These are phyloP conservation scores for Neogale vison DNA, from an alignment of 2,113 vertebrate species.

Conservation along the genomic window DNA sequence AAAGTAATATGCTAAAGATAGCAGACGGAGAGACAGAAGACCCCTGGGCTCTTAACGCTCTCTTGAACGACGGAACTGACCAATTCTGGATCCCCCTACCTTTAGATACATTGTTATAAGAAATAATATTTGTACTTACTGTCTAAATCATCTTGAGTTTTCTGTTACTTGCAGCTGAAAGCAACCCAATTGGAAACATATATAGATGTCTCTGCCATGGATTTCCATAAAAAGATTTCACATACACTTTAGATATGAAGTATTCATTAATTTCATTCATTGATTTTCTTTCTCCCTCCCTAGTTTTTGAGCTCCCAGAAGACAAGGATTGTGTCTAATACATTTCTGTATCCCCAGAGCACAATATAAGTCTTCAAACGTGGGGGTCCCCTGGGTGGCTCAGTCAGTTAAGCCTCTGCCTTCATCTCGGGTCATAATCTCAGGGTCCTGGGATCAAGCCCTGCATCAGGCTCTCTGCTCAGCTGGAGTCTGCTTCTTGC, in stretches of 20 bases:
- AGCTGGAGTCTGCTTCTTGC: too few relatives aligned
- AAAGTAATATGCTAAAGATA: slow-evolving; percentile 9
- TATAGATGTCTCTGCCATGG: neutral
- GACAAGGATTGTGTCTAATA: neutral
- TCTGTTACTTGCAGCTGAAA: slow-evolving; percentile 43
- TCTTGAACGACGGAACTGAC: slow-evolving; percentile 7
- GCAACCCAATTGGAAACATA: neutral
- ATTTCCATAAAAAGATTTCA: slow-evolving; percentile 11
- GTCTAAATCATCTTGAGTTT: slow-evolving; percentile 42
- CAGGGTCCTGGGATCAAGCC: too few relatives aligned
- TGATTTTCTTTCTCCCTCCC: slow-evolving; percentile 8
- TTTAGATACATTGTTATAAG: slow-evolving; percentile 9
- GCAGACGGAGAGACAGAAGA: slow-evolving; percentile 13
- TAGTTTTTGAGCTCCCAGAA: slow-evolving; percentile 23
- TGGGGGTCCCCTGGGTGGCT: too few relatives aligned
- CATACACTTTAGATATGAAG: slow-evolving; percentile 34
- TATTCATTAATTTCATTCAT: slow-evolving; percentile 49
- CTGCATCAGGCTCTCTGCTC: too few relatives aligned
- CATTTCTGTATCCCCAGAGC: neutral
- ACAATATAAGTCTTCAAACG: slow-evolving; percentile 27
- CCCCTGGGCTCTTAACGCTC: neutral
- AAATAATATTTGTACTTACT: slow-evolving; percentile 37
- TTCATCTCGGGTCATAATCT: too few relatives aligned
- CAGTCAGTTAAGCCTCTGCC: too few relatives aligned
- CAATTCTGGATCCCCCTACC: neutral